phyloP scores from a whole-genome alignment of 2,113 vertebrate species.

The Pavo muticus region DNA sequence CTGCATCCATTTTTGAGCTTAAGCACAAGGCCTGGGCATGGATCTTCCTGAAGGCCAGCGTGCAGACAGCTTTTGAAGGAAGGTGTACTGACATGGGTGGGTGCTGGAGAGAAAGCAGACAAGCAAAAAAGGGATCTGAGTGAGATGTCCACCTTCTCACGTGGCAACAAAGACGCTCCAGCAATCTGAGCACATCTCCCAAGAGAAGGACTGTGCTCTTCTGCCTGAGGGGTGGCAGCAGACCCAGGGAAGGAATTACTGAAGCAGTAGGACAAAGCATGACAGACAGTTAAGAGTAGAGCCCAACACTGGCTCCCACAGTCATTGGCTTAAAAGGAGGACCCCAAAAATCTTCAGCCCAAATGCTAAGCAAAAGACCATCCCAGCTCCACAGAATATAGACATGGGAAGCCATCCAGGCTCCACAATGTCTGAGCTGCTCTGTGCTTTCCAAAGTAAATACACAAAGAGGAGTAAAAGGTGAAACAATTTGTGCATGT shows the following conservation, averaged over 20 bases:
- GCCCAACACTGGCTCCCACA: background rate
- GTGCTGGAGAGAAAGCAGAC: background rate
- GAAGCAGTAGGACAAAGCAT: background rate
- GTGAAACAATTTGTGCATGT: background rate
- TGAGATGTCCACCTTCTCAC: background rate
- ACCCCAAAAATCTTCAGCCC: background rate
- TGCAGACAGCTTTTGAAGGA: background rate
- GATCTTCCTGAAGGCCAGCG: background rate
- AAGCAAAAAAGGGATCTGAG: background rate
- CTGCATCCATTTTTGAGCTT: background rate
- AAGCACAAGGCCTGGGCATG: background rate
- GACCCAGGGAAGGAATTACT: background rate
- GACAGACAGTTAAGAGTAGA: background rate
- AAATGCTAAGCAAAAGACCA: background rate
- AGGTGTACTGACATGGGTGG: background rate
- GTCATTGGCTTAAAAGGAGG: background rate
- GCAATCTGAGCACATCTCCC: background rate
- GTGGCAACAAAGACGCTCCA: background rate
- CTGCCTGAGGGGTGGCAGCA: background rate
- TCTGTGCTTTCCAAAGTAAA: background rate
- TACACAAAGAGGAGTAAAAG: background rate
- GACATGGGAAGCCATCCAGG: background rate
- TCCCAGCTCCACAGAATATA: background rate
- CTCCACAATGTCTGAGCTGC: background rate
- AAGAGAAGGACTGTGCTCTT: background rate